phyloP scores from a whole-genome alignment of 2,113 vertebrate genomes.

The Oreochromis spilurus region DNA sequence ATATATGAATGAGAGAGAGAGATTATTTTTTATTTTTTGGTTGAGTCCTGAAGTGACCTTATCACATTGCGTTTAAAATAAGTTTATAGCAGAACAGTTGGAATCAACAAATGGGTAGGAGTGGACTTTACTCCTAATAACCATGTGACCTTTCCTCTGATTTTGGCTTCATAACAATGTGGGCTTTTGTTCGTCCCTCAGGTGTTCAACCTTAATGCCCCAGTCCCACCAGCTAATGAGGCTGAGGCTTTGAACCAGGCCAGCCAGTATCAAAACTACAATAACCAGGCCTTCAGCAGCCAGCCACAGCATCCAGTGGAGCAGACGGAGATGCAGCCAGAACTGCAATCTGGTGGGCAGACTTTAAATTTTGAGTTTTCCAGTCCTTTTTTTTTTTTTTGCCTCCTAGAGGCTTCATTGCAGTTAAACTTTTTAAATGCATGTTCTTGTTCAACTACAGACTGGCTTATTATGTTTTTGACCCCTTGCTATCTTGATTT shows the following conservation, averaged over 20 bases:
- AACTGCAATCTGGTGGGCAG: slow-evolving; percentile 88
- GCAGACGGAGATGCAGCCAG: slow-evolving; percentile 89
- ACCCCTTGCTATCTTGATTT: neutral
- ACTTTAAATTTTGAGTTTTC: neutral
- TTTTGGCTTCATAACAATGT: slow-evolving; percentile 40
- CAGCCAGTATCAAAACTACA: slow-evolving; percentile 90
- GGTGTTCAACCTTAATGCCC: slow-evolving; percentile 99
- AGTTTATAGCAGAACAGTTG: neutral
- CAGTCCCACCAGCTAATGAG: slow-evolving; percentile 93
- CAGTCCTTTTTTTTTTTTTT: neutral
- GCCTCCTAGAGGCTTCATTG: neutral
- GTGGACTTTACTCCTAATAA: slow-evolving; percentile 7
- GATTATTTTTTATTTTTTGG: neutral
- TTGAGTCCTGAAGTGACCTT: neutral
- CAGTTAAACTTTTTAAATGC: neutral
- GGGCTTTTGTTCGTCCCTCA: slow-evolving; percentile 51
- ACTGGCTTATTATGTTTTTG: neutral
- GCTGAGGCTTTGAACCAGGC: slow-evolving; percentile 89
- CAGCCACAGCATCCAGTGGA: slow-evolving; percentile 86
- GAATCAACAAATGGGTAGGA: slow-evolving; percentile 1
- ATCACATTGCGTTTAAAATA: neutral
- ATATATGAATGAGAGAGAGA: too few species aligned
- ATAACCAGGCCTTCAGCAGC: slow-evolving; percentile 88
- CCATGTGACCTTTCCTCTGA: slow-evolving; percentile 26
- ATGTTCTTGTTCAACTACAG: neutral